Base-by-base conservation (phyloP, 2,797 vertebrate species). In the Siniperca undulata region DNA sequence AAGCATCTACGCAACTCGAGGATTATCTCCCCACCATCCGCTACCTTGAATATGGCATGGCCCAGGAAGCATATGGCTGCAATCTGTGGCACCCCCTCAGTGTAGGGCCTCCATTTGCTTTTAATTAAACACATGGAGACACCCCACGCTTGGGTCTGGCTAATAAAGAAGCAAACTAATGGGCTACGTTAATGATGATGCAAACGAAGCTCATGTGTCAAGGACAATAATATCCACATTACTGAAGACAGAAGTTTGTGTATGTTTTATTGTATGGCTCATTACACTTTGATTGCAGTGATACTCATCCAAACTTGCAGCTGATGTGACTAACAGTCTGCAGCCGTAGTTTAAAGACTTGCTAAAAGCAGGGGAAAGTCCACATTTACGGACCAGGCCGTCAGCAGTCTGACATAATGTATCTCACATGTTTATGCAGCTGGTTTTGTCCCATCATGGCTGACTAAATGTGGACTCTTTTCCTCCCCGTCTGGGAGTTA, bases 81-180 rank as follows among this genome's bases (percentile, higher is more conserved):
- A 93, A 92, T 93, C 90, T 93, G 93, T 89, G 86, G 80, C 87
- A 64, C 61, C 83, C 77, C 77, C 81, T 88, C 46, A 48, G 81
- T 78, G 82, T 83, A 82, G 22, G 36, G 52, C 78, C 77, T 81
- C 79, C 87, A 89, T 91, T 90, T 84, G 77, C 82, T 92, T 91
- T 90, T 92, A 92, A 93, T 95, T 91, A 89, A 90, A 89, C 91
- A 86, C 89, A 91, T 78, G 86, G 83, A 88, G 82, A 80, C 80
- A 52, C 77, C 78, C 50, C 81, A 80, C 16, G 69, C 60, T 50
- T 4, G 50, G 65, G 5, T 42, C 53, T 68, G 70, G 69, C 53
- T 76, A 81, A 86, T 88, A 77, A 86, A 86, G 81, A 79, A 81
- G 80, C 66, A 83, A 64, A 81, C 53, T 53, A 77, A 80, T 53